A percentile compares a stretch with the other conserved stretches of the same genome.
Evolutionary conservation across 2,113 vertebrate genomes (phyloP).

Genomic region (Argyrosomus japonicus): DNA sequence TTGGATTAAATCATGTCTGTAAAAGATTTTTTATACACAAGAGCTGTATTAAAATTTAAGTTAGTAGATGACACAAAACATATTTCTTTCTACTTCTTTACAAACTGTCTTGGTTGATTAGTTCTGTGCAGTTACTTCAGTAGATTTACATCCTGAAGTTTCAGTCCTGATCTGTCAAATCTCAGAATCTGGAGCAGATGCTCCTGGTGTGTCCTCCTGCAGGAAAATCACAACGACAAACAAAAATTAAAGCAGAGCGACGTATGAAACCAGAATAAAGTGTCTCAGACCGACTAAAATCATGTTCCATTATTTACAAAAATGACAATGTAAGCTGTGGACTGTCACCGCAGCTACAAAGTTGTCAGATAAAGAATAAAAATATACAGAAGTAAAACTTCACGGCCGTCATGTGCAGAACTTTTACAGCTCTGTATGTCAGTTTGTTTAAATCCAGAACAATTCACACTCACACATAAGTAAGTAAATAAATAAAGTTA

Average conservation of each 20-base stretch:
- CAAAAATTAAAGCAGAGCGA: background rate
- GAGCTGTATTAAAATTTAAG: slow-evolving; percentile 19
- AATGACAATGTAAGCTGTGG: background rate
- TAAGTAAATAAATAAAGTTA: no score
- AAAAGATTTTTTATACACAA: slow-evolving; percentile 26
- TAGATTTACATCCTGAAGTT: background rate
- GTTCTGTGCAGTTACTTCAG: background rate
- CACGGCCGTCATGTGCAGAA: background rate
- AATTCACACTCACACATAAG: background rate
- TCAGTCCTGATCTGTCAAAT: slow-evolving; percentile 26
- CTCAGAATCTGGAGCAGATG: slow-evolving; percentile 38
- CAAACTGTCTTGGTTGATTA: slow-evolving; percentile 28
- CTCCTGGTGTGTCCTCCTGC: slow-evolving; percentile 34
- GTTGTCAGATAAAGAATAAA: background rate
- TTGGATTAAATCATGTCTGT: slow-evolving; percentile 15
- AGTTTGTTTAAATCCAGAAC: background rate
- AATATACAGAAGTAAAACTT: background rate
- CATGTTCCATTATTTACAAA: background rate
- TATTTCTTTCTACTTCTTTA: background rate
- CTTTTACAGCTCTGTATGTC: background rate
- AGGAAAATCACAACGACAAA: slow-evolving; percentile 12
- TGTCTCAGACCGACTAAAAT: background rate
- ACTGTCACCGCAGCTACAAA: background rate
- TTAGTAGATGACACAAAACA: background rate
- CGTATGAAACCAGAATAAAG: background rate